Evolutionary conservation across 2,797 vertebrate species (phyloP).

Genomic region (Stomatorhinus walkeri): DNA sequence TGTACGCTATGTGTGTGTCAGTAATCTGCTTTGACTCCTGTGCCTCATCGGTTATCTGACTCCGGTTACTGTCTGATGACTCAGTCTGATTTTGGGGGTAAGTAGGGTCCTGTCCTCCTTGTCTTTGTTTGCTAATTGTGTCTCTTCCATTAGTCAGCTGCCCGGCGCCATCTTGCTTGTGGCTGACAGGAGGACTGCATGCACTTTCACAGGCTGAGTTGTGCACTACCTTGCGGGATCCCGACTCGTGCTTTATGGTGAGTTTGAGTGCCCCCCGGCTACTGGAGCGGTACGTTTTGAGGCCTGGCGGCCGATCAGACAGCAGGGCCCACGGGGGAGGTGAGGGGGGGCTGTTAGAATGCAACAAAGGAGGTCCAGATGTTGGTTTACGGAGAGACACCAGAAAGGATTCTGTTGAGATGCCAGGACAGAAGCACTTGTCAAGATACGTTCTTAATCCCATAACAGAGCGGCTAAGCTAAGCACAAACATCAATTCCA

Average conservation of each 20-base stretch:
- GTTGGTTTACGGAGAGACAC: conserved; percentile 47
- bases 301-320: conserved; percentile 61
- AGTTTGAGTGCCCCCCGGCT: conserved; percentile 63
- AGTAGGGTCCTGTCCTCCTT: conserved; percentile 37
- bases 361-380: conserved; percentile 36
- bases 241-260: conserved; percentile 72
- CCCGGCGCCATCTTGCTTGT: conserved; percentile 53
- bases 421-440: background rate
- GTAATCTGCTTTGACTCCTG: background rate
- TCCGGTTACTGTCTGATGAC: background rate
- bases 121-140: conserved; percentile 28
- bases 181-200: conserved; percentile 16
- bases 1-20: conserved; percentile 16
- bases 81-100: conserved; percentile 9
- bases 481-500: background rate
- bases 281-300: conserved; percentile 69
- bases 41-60: conserved; percentile 22
- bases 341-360: conserved; percentile 51
- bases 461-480: background rate
- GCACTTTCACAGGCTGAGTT: conserved; percentile 56
- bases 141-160: conserved; percentile 54
- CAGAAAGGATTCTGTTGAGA: conserved; percentile 57
- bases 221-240: conserved; percentile 65
- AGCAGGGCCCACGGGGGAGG: conserved; percentile 59
- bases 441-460: background rate